Evolutionary conservation across 2,113 vertebrate genomes (phyloP).

Genomic region (Podarcis raffonei): DNA sequence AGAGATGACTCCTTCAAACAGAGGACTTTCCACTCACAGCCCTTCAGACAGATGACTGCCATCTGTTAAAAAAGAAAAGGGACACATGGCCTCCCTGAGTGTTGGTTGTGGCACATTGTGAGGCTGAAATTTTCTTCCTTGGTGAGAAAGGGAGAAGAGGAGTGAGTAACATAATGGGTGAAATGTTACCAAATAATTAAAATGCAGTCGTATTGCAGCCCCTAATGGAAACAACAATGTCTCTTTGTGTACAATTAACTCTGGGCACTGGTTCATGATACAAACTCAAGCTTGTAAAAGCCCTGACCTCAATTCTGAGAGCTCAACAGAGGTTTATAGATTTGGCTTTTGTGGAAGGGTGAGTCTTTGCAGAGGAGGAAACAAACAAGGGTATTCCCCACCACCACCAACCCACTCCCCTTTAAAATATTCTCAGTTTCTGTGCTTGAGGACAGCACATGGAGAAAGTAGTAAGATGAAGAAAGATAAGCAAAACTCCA

Average conservation of each 20-base stretch:
- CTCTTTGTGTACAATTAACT: constrained; percentile 76
- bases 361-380: constrained; percentile 49
- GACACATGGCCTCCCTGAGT: background rate
- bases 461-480: constrained; percentile 38
- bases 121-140: constrained; percentile 44
- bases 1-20: background rate
- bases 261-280: constrained; percentile 71
- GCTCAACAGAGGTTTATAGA: constrained; percentile 67
- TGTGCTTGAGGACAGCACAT: constrained; percentile 54
- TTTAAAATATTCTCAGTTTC: constrained; percentile 55
- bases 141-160: constrained; percentile 50
- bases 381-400: constrained; percentile 45
- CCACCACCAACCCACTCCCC: constrained; percentile 26
- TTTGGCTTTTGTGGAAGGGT: constrained; percentile 39
- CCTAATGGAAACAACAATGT: constrained; percentile 72
- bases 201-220: constrained; percentile 73
- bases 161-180: constrained; percentile 58
- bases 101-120: constrained; percentile 23
- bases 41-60: too few species aligned
- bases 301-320: constrained; percentile 71
- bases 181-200: constrained; percentile 74
- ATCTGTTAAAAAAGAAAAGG: background rate
- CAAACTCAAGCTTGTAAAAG: constrained; percentile 71
- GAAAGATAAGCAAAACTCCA: constrained; percentile 3
- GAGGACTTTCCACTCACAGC: background rate